phyloP scores from a whole-genome alignment of 2,113 vertebrate genomes.

The Chelonoidis abingdonii region DNA sequence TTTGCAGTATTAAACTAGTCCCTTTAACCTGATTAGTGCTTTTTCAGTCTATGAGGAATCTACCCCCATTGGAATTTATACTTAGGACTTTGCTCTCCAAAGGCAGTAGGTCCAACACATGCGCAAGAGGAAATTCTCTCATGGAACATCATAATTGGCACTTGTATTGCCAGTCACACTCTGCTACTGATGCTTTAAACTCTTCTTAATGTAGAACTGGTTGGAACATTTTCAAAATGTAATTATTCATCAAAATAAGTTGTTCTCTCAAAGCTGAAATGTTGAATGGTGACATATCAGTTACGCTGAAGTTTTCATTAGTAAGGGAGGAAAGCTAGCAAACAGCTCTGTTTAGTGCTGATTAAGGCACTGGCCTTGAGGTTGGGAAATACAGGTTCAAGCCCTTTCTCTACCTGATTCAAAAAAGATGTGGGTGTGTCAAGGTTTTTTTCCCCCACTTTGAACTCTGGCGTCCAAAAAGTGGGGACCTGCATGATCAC shows the following conservation, averaged over 20 bases:
- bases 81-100: background rate
- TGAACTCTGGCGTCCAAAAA: too few species aligned
- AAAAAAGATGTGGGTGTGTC: too few species aligned
- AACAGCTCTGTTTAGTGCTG: background rate
- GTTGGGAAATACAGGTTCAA: background rate
- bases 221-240: background rate
- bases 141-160: background rate
- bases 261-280: background rate
- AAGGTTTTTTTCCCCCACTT: too few species aligned
- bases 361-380: background rate
- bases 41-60: constrained; percentile 17
- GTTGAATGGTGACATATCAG: background rate
- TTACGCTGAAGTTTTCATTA: background rate
- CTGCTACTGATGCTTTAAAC: background rate
- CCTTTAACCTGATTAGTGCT: constrained; percentile 3
- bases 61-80: background rate
- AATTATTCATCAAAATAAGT: background rate
- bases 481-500: too few species aligned
- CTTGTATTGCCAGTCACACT: background rate
- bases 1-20: background rate
- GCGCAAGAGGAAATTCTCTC: background rate
- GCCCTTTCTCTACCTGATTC: too few species aligned
- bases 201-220: background rate
- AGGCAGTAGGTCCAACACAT: background rate
- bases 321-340: background rate